phyloP scores from a whole-genome alignment of 2,797 vertebrate genomes.

The Rhinoraja longicauda region DNA sequence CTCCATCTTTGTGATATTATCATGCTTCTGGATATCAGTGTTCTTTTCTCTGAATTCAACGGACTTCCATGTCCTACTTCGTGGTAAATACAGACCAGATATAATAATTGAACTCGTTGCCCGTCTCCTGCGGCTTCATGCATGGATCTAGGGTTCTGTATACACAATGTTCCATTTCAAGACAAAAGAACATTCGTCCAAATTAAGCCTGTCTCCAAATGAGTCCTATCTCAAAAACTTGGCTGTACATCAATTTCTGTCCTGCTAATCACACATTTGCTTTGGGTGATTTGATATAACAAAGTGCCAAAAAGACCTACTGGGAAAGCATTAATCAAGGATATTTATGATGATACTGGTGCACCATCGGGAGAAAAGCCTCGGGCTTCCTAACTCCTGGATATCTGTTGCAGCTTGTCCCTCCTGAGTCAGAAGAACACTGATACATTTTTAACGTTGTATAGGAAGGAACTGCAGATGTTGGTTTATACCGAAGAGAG shows the following conservation, averaged over 20 bases:
- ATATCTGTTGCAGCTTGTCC: no score
- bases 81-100: no score
- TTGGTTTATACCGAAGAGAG: no score
- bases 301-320: neutral
- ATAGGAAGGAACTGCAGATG: no score
- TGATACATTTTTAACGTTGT: neutral
- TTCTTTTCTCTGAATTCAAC: no score
- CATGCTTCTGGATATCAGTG: no score
- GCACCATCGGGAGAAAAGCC: neutral
- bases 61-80: no score
- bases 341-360: neutral
- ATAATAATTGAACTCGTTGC: no score
- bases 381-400: neutral
- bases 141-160: neutral
- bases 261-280: neutral
- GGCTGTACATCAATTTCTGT: neutral
- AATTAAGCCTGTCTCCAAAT: neutral
- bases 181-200: neutral
- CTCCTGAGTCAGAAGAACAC: neutral
- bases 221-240: neutral
- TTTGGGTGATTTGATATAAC: neutral
- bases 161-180: neutral
- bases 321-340: neutral
- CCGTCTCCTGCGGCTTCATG: no score
- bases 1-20: no score